phyloP scores from a whole-genome alignment of 1,140 invertebrate species.

The Heterodera carotae region DNA sequence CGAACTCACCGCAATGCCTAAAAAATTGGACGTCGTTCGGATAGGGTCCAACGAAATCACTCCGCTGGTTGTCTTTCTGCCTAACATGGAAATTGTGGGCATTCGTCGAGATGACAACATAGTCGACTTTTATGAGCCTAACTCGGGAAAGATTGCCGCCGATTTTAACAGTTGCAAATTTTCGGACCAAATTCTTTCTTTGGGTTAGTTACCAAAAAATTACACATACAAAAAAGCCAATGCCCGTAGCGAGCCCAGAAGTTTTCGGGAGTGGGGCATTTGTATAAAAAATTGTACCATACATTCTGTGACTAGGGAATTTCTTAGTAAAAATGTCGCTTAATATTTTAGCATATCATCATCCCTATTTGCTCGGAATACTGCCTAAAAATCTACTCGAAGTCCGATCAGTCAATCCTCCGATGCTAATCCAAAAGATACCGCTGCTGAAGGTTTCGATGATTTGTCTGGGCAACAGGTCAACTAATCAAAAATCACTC shows the following conservation, averaged over 20 bases:
- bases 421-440: conserved; percentile 44
- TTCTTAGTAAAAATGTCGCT: not conserved
- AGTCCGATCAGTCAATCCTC: conserved; percentile 42
- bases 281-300: no score
- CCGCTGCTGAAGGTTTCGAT: conserved; percentile 29
- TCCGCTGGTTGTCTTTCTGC: conserved; percentile 18
- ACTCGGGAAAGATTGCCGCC: not conserved
- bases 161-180: conserved; percentile 21
- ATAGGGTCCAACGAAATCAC: not conserved
- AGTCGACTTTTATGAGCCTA: conserved; percentile 17
- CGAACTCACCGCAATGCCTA: not conserved
- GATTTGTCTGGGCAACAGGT: conserved; percentile 32
- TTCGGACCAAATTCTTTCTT: conserved; percentile 25
- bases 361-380: conserved; percentile 51
- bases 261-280: no score
- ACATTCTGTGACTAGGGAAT: no score
- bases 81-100: not conserved
- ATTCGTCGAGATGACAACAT: not conserved
- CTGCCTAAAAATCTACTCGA: conserved; percentile 44
- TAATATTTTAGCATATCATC: conserved; percentile 51
- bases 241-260: no score
- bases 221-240: not conserved
- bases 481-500: not conserved
- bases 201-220: conserved; percentile 4
- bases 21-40: not conserved